Evolutionary conservation across 2,888 invertebrate genomes (phyloP).

Genomic region (Callyntrura guangdongensis): DNA sequence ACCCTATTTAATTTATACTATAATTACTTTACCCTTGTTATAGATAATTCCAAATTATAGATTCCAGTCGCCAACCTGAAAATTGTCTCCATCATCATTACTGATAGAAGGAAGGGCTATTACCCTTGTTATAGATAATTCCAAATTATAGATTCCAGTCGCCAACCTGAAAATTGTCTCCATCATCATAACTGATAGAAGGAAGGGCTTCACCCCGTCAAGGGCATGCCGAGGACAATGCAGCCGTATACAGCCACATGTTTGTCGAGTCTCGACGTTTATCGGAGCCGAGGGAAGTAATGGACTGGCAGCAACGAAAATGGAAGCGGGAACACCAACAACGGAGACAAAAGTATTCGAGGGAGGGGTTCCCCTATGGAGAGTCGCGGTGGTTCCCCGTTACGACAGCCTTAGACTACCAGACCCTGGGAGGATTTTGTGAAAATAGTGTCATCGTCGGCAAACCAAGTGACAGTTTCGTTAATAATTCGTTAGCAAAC

Average conservation of each 20-base stretch:
- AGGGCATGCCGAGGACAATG: no score
- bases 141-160: no score
- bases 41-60: no score
- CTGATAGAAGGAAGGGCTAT: not conserved
- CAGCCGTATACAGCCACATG: no score
- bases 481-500: conserved; percentile 65
- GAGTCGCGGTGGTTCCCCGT: conserved; percentile 19
- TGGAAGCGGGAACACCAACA: not conserved
- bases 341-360: not conserved
- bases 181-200: not conserved
- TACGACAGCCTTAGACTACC: conserved; percentile 11
- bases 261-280: not conserved
- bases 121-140: no score
- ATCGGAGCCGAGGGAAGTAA: not conserved
- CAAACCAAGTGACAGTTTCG: not conserved
- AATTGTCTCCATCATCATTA: not conserved
- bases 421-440: conserved; percentile 1
- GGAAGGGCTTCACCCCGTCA: no score
- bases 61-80: no score
- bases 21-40: no score
- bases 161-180: not conserved
- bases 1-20: no score
- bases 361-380: not conserved
- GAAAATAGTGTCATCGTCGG: conserved; percentile 40
- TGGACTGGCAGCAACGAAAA: conserved; percentile 1